Conservation (phyloP, 35 echinoderm and acorn worm species). For the Strongylocentrotus purpuratus region DNA sequence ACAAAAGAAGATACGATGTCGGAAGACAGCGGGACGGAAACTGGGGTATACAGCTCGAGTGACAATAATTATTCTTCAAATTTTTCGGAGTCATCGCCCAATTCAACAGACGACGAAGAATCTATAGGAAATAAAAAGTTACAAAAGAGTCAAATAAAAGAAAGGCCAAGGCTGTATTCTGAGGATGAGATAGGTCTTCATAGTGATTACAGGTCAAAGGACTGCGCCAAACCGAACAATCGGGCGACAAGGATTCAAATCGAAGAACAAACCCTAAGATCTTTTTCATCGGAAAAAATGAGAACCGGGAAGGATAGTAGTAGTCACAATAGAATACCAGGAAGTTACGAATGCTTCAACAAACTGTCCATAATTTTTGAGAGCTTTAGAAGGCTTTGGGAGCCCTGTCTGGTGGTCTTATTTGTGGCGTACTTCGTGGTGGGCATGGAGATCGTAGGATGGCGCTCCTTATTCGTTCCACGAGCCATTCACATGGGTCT, state of each 20-base stretch:
- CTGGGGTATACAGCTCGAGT: not conserved
- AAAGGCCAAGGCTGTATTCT: not conserved
- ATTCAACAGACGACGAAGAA: not conserved
- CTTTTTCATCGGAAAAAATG: not conserved
- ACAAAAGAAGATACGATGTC: not conserved
- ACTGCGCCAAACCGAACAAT: not conserved
- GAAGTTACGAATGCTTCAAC: not conserved
- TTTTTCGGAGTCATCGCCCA: not conserved
- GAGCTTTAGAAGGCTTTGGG: not conserved
- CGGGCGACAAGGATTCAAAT: not conserved
- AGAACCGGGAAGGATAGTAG: not conserved
- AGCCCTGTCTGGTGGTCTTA: not conserved
- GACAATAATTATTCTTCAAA: not conserved
- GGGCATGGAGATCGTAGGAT: not conserved
- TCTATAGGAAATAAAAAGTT: not conserved
- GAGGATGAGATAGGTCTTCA: not conserved
- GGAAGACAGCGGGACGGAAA: not conserved
- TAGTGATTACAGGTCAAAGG: not conserved
- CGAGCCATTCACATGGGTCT: not conserved
- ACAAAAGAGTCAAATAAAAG: not conserved
- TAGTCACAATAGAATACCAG: not conserved
- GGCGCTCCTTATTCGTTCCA: not conserved
- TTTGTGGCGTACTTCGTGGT: not conserved
- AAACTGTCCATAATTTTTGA: not conserved
- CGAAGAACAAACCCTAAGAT: not conserved